Evolutionary conservation across 2,888 invertebrate genomes (phyloP).

Genomic region (Rosalia funebris): DNA sequence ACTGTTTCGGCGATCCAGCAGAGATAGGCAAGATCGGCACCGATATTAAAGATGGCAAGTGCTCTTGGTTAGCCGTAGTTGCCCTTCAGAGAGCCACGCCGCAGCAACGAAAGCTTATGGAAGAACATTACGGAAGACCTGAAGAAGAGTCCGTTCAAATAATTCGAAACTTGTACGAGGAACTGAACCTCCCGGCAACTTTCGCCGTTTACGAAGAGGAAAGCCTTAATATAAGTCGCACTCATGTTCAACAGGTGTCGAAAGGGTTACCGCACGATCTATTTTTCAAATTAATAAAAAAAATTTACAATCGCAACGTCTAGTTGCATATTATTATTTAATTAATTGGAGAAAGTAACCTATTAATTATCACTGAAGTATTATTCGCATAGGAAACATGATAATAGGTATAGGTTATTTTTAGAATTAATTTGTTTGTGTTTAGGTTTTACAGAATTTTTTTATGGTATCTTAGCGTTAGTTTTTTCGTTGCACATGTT

Average conservation of each 20-base stretch:
- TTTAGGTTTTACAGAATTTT: too few species aligned
- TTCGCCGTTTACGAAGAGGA: constrained; percentile 86
- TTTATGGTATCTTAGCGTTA: too few species aligned
- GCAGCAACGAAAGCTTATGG: constrained; percentile 76
- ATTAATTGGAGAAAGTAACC: too few species aligned
- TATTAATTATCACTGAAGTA: too few species aligned
- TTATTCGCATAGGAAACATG: too few species aligned
- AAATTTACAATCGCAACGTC: constrained; percentile 79
- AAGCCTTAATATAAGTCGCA: constrained; percentile 81
- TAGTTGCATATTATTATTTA: too few species aligned
- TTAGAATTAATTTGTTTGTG: too few species aligned
- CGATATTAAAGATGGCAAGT: constrained; percentile 96
- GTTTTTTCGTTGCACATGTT: too few species aligned
- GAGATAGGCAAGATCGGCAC: constrained; percentile 90
- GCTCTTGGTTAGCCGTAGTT: constrained; percentile 92
- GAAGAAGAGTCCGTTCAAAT: constrained; percentile 74
- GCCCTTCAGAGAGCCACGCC: constrained; percentile 83
- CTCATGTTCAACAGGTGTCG: constrained; percentile 86
- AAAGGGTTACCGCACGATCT: constrained; percentile 82
- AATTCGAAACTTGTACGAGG: constrained; percentile 81
- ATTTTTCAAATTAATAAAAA: constrained; percentile 84
- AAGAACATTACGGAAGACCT: constrained; percentile 79
- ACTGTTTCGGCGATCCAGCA: constrained; percentile 88
- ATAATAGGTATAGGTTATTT: too few species aligned
- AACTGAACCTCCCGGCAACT: constrained; percentile 78